Conservation (phyloP, 1,140 invertebrate species). For the Drosophila takahashii region DNA sequence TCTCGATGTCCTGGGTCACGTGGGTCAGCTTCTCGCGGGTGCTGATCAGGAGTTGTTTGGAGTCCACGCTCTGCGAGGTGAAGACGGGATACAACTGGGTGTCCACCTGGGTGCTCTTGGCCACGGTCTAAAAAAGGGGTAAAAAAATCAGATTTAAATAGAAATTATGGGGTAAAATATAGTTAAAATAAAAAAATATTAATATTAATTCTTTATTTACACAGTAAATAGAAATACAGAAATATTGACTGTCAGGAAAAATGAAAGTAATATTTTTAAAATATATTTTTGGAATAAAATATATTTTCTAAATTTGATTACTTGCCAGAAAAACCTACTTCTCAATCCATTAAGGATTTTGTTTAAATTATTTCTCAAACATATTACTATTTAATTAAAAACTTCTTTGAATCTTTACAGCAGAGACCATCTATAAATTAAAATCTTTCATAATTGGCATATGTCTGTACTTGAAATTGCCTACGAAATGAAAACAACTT, state of each 20-base stretch:
- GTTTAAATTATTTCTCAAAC: too few species aligned
- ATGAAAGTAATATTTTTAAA: too few species aligned
- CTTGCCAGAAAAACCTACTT: too few species aligned
- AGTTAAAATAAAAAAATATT: too few species aligned
- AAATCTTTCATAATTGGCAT: not conserved
- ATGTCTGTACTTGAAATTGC: constrained; percentile 1
- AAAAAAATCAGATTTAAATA: too few species aligned
- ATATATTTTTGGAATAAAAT: too few species aligned
- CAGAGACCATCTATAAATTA: not conserved
- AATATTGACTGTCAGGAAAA: too few species aligned
- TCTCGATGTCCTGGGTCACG: constrained; percentile 89
- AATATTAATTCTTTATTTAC: too few species aligned
- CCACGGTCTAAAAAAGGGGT: constrained; percentile 87
- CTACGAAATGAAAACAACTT: not conserved
- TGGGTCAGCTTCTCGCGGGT: constrained; percentile 86
- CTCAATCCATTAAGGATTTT: too few species aligned
- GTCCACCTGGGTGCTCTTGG: constrained; percentile 90
- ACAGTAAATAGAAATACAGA: too few species aligned
- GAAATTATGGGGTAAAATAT: too few species aligned
- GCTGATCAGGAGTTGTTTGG: constrained; percentile 86
- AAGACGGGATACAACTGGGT: constrained; percentile 92
- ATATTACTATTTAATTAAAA: not conserved
- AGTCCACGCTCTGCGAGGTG: constrained; percentile 87
- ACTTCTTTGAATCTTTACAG: not conserved
- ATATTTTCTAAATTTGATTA: too few species aligned